Evolutionary conservation across 2,888 invertebrate genomes (phyloP).

Genomic region (Periphyllus acericola): DNA sequence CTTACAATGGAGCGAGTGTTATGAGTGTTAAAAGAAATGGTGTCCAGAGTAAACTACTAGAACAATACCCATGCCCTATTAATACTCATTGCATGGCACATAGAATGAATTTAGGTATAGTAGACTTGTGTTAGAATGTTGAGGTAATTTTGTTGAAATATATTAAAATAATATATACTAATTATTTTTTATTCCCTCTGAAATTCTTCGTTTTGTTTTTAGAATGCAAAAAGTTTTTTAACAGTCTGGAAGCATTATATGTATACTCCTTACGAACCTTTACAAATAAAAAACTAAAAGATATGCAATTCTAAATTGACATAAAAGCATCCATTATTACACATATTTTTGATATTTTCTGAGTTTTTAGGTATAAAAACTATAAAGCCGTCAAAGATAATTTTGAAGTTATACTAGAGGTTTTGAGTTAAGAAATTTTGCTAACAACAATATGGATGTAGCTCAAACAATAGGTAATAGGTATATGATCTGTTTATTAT

Average conservation of each 20-base stretch:
- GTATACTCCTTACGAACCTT: not conserved
- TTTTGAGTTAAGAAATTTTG: conserved; percentile 5
- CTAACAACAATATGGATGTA: not conserved
- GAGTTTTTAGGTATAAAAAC: not conserved
- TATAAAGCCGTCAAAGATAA: conserved; percentile 15
- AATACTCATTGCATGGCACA: too few species aligned
- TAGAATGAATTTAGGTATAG: not conserved
- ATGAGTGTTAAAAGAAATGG: conserved; percentile 41
- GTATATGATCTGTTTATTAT: not conserved
- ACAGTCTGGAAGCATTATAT: conserved; percentile 5
- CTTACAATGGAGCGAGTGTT: conserved; percentile 11
- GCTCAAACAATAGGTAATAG: not conserved
- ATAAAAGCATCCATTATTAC: conserved; percentile 1
- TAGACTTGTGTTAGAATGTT: conserved; percentile 4
- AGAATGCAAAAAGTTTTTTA: conserved; percentile 21
- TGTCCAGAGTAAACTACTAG: not conserved
- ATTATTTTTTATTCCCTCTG: too few species aligned
- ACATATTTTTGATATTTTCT: not conserved
- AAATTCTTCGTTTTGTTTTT: not conserved
- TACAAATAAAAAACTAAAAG: conserved; percentile 21
- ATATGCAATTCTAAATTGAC: conserved; percentile 2
- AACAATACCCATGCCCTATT: too few species aligned
- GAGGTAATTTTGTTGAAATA: conserved; percentile 4
- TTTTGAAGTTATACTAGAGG: not conserved
- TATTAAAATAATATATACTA: too few species aligned